phyloP scores from a whole-genome alignment of 2,888 invertebrate genomes.

The Erebia ligea region DNA sequence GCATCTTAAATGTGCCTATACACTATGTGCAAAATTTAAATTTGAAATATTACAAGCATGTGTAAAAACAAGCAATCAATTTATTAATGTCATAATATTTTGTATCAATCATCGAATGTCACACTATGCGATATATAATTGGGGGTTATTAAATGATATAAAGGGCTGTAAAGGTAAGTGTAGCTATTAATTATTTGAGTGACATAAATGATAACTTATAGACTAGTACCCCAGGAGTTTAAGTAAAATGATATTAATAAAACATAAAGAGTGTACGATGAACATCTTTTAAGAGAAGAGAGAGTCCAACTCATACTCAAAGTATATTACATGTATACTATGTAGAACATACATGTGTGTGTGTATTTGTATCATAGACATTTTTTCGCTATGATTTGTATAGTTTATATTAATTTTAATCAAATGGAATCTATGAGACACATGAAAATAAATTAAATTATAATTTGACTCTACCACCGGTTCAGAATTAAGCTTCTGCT shows the following conservation, averaged over 20 bases:
- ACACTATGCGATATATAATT: background rate
- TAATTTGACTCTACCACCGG: too few relatives aligned
- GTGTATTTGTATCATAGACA: too few relatives aligned
- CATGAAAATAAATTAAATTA: too few relatives aligned
- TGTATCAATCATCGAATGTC: constrained; percentile 1
- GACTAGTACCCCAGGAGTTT: background rate
- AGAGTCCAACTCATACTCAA: too few relatives aligned
- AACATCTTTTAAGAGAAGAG: background rate
- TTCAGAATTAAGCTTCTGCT: too few relatives aligned
- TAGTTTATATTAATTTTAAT: too few relatives aligned
- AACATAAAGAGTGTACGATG: background rate
- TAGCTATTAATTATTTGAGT: background rate
- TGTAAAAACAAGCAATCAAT: background rate
- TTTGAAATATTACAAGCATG: background rate
- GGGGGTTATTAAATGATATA: background rate
- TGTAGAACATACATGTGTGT: too few relatives aligned
- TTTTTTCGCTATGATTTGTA: too few relatives aligned
- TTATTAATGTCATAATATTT: background rate
- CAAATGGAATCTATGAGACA: too few relatives aligned
- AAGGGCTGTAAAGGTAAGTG: background rate
- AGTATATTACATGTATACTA: too few relatives aligned
- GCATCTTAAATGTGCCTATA: too few relatives aligned
- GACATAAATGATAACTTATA: background rate
- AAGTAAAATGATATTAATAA: background rate
- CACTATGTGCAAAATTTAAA: background rate